Evolutionary conservation across 2,797 vertebrate species (phyloP), one percentile per base, ranked within the genome.

Genomic region (Acanthis flammea): DNA sequence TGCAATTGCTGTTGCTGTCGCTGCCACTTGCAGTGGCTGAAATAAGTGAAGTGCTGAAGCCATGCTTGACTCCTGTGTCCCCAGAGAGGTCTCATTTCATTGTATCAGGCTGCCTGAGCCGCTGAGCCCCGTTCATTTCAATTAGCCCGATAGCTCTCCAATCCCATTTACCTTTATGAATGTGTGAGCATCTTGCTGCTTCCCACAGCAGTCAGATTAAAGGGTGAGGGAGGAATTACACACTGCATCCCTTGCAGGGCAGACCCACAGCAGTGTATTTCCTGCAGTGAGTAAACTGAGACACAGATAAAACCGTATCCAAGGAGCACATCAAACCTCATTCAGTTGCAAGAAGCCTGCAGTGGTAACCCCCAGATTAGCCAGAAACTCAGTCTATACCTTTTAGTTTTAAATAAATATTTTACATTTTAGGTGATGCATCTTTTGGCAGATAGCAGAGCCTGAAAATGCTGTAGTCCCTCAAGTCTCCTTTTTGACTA

Each of bases 141-240:
- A 93, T 96, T 94, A 95, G 86, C 61, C 86, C 24, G 5, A 30
- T 76, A 76, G 88, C 82, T 92, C 71, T 87, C 77, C 70, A 93
- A 95, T 95, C 93, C 94, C 76, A 48, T 95, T 96, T 95, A 91
- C 87, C 88, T 89, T 81, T 74, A 80, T 51, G 61, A 88, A 91
- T 58, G 73, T 62, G 81, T 79, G 92, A 82, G 76, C 67, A 75
- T 95, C 75, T 78, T 23, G 7, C 71, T 60, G 90, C 84, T 82
- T 85, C 87, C 73, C 13, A 6, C 62, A 60, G 45, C 47, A 50
- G 65, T 2, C 73, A 66, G 87, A 76, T 92, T 85, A 91, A 89
- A 89, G 83, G 50, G 54, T 33, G 75, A 88, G 75, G 0, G 1
- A 67, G 72, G 73, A 88, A 68, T 47, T 80, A 53, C 84, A 60